Base-by-base conservation (phyloP, 2,888 invertebrate species). In the Mythimna albipuncta region DNA sequence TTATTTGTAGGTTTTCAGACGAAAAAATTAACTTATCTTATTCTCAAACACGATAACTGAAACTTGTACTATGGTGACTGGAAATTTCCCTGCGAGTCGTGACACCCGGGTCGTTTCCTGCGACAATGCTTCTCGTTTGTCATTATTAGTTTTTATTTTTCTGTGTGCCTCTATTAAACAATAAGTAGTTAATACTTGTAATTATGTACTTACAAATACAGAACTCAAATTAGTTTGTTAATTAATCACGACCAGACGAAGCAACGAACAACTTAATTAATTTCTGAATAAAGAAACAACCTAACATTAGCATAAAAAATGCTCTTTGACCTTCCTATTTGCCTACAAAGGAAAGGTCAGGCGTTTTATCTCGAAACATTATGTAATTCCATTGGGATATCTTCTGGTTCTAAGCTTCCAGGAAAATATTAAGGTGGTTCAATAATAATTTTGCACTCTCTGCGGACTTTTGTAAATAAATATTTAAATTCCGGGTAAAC, bases 281-380 rank as follows among this genome's bases (percentile, higher is more conserved):
- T 81, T 81, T 81, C 52, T 77, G 81, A 75, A 77, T 57, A 67
- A 66, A 77, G 62, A 66, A 77, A 81, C 62, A 65, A 52, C 57
- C 41, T 11, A 61, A 76, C 38, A 78, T 77, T 78, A 77, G 47
- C 70, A 81, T 81, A 63, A 65, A 70, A 81, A 82, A 71, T 77
- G 54, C 65, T 35, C 55, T 82, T 77, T 79, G 82, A 78, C 72
- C 72, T 77, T 67, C 55, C 19, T 35, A 69, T 52, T 69, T 63
- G 69, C 69, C 75, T 75, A 72, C 64, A 61, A 79, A 72, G 59
- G 58, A 75, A 79, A 83, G 80, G 80, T 79, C 80, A 74, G 83
- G 19, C 69, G 54, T 80, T 80, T 68, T 75, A 74, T 80, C 80
- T 75, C 61, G 61, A 83, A 83, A 79, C 59, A 83, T 83, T 83